These are phyloP conservation scores for Macrophya alboannulata DNA, from an alignment of 2,888 invertebrate genomes.

Conservation along the genomic window DNA sequence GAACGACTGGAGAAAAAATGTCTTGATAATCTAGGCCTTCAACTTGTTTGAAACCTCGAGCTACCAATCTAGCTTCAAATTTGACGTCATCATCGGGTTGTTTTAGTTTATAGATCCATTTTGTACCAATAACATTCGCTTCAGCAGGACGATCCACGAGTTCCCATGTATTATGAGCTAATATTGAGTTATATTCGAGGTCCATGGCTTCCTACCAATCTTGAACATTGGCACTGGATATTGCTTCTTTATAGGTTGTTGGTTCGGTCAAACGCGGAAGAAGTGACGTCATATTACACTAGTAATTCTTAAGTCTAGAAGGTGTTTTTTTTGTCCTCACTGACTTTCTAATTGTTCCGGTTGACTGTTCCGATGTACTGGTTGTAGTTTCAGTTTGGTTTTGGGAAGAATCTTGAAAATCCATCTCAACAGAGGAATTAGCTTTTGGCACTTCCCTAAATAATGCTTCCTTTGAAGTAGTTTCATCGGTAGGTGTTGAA, in stretches of 20 bases:
- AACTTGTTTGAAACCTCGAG: conserved; percentile 58
- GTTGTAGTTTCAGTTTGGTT: neutral
- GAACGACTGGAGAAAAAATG: conserved; percentile 61
- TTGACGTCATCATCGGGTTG: neutral
- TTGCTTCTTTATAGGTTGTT: conserved; percentile 6
- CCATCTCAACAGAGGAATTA: neutral
- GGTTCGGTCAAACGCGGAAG: neutral
- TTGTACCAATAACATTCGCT: conserved; percentile 24
- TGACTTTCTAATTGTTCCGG: conserved; percentile 14
- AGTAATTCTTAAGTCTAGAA: neutral
- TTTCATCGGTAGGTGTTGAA: no score
- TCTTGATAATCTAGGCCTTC: conserved; percentile 61
- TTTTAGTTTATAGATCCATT: conserved; percentile 29
- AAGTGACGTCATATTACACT: conserved; percentile 28
- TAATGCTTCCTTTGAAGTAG: no score
- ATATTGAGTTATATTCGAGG: conserved; percentile 6
- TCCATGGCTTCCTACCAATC: neutral
- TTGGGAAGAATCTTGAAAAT: neutral
- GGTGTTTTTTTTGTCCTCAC: conserved; percentile 42
- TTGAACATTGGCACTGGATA: neutral
- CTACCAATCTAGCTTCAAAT: conserved; percentile 59
- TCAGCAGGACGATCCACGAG: conserved; percentile 15
- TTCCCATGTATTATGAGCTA: conserved; percentile 32
- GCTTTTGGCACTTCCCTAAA: conserved; percentile 32
- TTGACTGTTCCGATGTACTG: neutral